phyloP scores from a whole-genome alignment of 2,797 vertebrate genomes.

The Centroberyx gerrardi region DNA sequence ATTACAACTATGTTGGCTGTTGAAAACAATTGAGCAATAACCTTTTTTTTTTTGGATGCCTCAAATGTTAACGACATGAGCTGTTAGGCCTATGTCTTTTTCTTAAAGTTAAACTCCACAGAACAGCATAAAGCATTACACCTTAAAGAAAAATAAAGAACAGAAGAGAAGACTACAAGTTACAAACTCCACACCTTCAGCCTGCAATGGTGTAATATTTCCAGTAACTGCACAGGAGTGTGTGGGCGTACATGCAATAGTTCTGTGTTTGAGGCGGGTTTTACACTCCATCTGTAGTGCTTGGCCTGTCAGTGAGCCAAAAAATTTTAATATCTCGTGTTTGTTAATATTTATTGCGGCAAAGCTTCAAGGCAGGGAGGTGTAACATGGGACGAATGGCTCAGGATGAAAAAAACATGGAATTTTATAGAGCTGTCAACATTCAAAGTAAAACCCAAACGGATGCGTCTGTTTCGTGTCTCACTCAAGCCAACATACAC shows the following conservation, averaged over 20 bases:
- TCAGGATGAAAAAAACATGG: conserved; percentile 50
- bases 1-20: no score
- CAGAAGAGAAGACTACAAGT: no score
- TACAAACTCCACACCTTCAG: no score
- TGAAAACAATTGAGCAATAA: no score
- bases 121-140: no score
- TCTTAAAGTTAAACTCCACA: no score
- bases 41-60: no score
- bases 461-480: conserved; percentile 18
- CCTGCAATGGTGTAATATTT: no score
- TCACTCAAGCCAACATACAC: conserved; percentile 37
- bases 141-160: no score
- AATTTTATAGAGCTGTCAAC: conserved; percentile 49
- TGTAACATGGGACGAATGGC: conserved; percentile 43
- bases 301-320: not conserved
- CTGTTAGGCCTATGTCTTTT: no score
- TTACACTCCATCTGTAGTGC: not conserved
- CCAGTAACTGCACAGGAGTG: not conserved
- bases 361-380: conserved; percentile 31
- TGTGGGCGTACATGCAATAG: not conserved
- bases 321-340: conserved; percentile 26
- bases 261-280: not conserved
- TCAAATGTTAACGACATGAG: no score
- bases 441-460: conserved; percentile 30
- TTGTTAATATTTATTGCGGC: conserved; percentile 37